Percentiles rank a stretch among this genome's conserved stretches.
Conservation (phyloP, 2,113 vertebrate genomes). For the Hyaena hyaena region DNA sequence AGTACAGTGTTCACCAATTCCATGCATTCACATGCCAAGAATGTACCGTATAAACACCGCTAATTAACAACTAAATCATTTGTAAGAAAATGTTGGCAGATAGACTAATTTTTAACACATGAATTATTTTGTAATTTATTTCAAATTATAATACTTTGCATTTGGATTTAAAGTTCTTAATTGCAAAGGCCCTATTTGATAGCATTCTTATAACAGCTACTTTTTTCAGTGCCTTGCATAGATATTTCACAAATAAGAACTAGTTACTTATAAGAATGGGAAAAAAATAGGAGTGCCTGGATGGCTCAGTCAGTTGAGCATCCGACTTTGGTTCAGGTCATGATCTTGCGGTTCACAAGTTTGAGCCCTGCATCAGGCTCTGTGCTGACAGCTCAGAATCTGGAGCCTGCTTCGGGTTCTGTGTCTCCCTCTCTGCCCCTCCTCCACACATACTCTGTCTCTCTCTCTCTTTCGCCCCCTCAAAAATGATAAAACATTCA, state of each 20-base stretch:
- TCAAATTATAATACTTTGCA: slow-evolving; percentile 47
- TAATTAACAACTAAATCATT: slow-evolving; percentile 54
- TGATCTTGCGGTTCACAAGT: too few relatives aligned
- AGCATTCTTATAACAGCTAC: not conserved
- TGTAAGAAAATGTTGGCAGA: slow-evolving; percentile 24
- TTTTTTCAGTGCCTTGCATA: not conserved
- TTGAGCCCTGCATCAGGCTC: too few relatives aligned
- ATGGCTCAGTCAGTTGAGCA: too few relatives aligned
- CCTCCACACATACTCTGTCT: too few relatives aligned
- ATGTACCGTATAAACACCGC: not conserved
- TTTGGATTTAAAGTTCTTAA: slow-evolving; percentile 29
- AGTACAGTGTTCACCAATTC: not conserved
- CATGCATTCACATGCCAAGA: slow-evolving; percentile 30
- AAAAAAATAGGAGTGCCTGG: too few relatives aligned
- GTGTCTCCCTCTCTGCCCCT: too few relatives aligned
- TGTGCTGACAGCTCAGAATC: too few relatives aligned
- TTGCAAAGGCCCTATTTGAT: not conserved
- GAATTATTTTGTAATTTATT: slow-evolving; percentile 49
- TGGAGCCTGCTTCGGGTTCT: too few relatives aligned
- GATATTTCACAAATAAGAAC: slow-evolving; percentile 27
- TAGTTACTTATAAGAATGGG: not conserved
- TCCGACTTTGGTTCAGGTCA: too few relatives aligned
- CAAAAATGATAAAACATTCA: too few relatives aligned
- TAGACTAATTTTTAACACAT: slow-evolving; percentile 12
- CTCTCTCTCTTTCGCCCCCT: too few relatives aligned